Percentiles rank a stretch among this genome's conserved stretches.
Conservation (phyloP, 2,888 invertebrate genomes). For the Galeruca laticollis region DNA sequence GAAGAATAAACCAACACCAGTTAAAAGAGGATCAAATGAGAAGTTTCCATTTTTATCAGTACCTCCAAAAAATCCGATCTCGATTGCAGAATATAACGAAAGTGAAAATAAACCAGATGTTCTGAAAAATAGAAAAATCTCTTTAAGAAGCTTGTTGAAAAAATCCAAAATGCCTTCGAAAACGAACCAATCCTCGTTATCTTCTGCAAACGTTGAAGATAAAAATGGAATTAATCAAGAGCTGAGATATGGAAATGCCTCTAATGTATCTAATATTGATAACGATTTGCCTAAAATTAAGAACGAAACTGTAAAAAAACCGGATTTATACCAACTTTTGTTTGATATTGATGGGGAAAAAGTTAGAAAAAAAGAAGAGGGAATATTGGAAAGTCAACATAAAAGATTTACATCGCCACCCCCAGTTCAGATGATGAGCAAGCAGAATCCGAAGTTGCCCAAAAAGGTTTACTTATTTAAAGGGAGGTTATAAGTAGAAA, state of each 20-base stretch:
- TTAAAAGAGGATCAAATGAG: not conserved
- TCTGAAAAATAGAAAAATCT: not conserved
- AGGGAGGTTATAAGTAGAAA: conserved; percentile 15
- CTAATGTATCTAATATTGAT: not conserved
- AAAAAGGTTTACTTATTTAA: conserved; percentile 22
- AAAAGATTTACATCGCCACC: not conserved
- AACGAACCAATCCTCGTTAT: not conserved
- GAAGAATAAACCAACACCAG: not conserved
- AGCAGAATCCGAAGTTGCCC: conserved; percentile 16
- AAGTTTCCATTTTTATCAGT: conserved; percentile 8
- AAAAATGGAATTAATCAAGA: not conserved
- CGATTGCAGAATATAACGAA: not conserved
- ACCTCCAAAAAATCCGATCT: not conserved
- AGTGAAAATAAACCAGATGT: not conserved
- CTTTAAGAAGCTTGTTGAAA: not conserved
- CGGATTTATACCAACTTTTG: conserved; percentile 44
- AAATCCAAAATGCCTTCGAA: not conserved
- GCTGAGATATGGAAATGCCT: too few relatives aligned
- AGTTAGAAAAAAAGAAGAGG: conserved; percentile 44
- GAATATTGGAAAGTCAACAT: conserved; percentile 30
- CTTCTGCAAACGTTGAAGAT: not conserved
- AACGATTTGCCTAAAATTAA: too few relatives aligned
- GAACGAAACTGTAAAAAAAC: conserved; percentile 24
- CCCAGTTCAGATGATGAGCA: not conserved
- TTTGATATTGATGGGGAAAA: conserved; percentile 48